Evolutionary conservation across 2,797 vertebrate species (phyloP).

Genomic region (Macroramphosus scolopax): DNA sequence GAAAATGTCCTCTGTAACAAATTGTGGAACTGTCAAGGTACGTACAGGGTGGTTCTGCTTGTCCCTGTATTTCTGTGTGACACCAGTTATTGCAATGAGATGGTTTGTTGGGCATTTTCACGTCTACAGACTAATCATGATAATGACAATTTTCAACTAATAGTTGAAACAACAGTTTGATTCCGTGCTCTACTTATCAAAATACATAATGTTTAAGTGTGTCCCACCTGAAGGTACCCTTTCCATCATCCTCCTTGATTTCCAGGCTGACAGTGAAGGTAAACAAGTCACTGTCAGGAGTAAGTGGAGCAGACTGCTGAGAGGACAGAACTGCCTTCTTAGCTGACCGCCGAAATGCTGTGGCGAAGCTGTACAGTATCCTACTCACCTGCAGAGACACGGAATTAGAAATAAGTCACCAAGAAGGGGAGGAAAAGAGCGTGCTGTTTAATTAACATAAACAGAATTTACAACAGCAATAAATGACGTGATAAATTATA

Average conservation of each 20-base stretch:
- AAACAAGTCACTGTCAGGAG: conserved; percentile 96
- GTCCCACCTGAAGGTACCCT: conserved; percentile 94
- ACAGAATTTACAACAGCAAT: not conserved
- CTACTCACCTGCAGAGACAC: conserved; percentile 86
- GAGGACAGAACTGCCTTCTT: conserved; percentile 85
- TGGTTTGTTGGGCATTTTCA: too few species aligned
- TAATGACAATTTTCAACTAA: too few species aligned
- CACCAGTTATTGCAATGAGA: too few species aligned
- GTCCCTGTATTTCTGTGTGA: too few species aligned
- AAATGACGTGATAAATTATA: too few species aligned
- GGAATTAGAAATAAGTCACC: not conserved
- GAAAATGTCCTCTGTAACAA: too few species aligned
- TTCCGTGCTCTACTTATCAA: not conserved
- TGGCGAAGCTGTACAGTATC: conserved; percentile 98
- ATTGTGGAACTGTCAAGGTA: too few species aligned
- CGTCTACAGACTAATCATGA: too few species aligned
- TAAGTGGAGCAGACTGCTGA: conserved; percentile 83
- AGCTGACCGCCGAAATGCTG: conserved; percentile 93
- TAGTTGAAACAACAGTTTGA: too few species aligned
- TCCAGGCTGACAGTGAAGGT: conserved; percentile 96
- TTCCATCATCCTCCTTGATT: conserved; percentile 98
- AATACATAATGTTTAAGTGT: not conserved
- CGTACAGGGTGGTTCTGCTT: too few species aligned
- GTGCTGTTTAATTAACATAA: too few species aligned
- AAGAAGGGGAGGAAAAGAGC: too few species aligned